Evolutionary conservation across 64 coral and sea anemone genomes (phyloP), one percentile per base, ranked within the genome.

Genomic region (Stichodactyla helianthus): DNA sequence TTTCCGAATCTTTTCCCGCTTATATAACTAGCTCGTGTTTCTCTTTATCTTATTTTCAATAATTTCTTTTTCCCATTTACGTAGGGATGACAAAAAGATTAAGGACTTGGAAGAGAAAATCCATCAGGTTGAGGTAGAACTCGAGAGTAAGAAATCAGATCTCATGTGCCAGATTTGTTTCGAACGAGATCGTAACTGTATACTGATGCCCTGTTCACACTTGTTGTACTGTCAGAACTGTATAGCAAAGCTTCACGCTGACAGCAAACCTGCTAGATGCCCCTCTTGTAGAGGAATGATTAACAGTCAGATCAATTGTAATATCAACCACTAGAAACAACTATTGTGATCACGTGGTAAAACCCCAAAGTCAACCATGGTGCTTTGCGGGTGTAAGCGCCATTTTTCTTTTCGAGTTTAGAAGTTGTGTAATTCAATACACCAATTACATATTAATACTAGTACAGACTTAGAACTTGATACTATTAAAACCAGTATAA

Each of bases 141-240:
- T 95, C 4, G 86, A 91, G 50, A 6, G 67, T 26, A 77, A 84
- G 5, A 68, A 85, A 35, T 71, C 3, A 52, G 28, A 81, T 0
- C 71, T 80, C 50, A 18, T 86, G 71, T 95, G 93, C 27, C 93
- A 95, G 82, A 95, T 95, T 61, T 95, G 93, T 44, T 95, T 95
- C 65, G 93, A 91, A 5, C 56, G 76, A 20, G 22, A 22, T 51
- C 93, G 93, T 79, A 82, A 90, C 26, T 95, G 93, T 27, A 88
- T 95, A n/a, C 56, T 95, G 59, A 85, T 95, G 59, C 89, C 93
- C 0, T 95, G 93, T 18, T 26, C 87, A 10, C 93, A 95, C 85
- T 52, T 94, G 51, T 50, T 94, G 12, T 94, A 94, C 60, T 94
- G 93, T 54, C 52, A 81, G 25, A 17, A 12, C 17, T 94, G 93